These are phyloP conservation scores for Oophaga sylvatica DNA, from an alignment of 2,797 vertebrate genomes.

Conservation along the genomic window DNA sequence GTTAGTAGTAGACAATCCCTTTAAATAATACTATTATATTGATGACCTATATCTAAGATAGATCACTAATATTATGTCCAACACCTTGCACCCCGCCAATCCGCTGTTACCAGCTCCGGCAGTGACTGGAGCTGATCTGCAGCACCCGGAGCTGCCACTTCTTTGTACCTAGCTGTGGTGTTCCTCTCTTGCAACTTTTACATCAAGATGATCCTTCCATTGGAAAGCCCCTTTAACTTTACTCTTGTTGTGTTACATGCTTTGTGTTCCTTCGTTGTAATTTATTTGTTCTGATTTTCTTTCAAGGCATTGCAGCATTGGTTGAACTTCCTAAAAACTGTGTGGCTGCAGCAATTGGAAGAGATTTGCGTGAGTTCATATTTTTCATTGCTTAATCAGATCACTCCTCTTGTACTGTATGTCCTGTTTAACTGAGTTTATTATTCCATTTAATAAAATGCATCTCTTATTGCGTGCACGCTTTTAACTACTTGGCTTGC, in stretches of 20 bases:
- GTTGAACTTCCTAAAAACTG: conserved; percentile 89
- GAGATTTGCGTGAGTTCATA: conserved; percentile 83
- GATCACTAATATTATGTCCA: no score
- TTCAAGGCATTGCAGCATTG: conserved; percentile 84
- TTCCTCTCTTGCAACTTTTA: no score
- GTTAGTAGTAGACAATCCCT: neutral
- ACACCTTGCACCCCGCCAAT: no score
- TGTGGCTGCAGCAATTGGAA: conserved; percentile 88
- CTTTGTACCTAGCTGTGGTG: no score
- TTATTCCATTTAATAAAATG: neutral
- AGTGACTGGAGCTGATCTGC: no score
- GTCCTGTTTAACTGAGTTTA: neutral
- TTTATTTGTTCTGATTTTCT: conserved; percentile 43
- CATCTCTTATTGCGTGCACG: no score
- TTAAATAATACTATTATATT: no score
- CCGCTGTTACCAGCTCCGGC: no score
- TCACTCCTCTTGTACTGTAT: neutral
- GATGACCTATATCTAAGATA: no score
- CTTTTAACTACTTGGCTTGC: neutral
- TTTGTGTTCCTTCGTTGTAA: neutral
- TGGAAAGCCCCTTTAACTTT: neutral
- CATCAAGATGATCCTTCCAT: no score
- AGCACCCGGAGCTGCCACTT: no score
- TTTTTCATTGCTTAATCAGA: neutral
- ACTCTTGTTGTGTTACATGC: neutral